Base-by-base conservation (phyloP, 2,888 invertebrate genomes). In the Campoletis raptor region DNA sequence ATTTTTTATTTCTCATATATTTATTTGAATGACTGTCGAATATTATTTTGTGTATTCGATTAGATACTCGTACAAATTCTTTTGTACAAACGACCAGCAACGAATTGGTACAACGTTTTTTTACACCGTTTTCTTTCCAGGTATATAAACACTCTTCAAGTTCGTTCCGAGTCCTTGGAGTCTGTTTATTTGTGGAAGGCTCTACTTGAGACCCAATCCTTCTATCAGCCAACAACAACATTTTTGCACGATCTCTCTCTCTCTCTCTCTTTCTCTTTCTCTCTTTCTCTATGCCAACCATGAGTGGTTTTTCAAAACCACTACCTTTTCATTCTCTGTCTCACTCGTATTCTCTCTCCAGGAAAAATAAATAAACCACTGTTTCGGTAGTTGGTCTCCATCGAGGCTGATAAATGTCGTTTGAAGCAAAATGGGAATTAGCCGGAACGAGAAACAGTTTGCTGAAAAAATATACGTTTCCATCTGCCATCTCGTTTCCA, bases 201-300 rank as follows among this genome's bases (percentile, higher is more conserved):
- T 74, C 81, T 54, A 67, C 81, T 81, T 21, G 36, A 81, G 74
- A 67, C 42, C 54, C 40, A 81, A 67, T 67, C 81, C 81, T 81
- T 67, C 15, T 84, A 40, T 83, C 87, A 81, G 87, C 87, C 91
- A 91, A 92, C 52, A 74, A 81, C 42, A 81, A 81, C 81, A 81
- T 74, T 92, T 92, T 91, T 78, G 90, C 91, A 90, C 89, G 88
- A 90, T 91, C 92, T 90, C 90, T 90, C 30, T 30, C 30, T 2
- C 30, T 30, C 30, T 30, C 30, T 30, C 30, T n/a, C n/a, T n/a
- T n/a, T 91, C 92, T 90, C 90, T 90, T 3, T 30, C 30, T 2
- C 30, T 30, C 30, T 30, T 3, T 30, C 30, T 30, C 90, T 52
- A n/a, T 90, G 40, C 57, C 88, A 78, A 61, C 61, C 69, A 52